Base-by-base conservation (phyloP, 1,140 invertebrate species). In the Nebria ingens region DNA sequence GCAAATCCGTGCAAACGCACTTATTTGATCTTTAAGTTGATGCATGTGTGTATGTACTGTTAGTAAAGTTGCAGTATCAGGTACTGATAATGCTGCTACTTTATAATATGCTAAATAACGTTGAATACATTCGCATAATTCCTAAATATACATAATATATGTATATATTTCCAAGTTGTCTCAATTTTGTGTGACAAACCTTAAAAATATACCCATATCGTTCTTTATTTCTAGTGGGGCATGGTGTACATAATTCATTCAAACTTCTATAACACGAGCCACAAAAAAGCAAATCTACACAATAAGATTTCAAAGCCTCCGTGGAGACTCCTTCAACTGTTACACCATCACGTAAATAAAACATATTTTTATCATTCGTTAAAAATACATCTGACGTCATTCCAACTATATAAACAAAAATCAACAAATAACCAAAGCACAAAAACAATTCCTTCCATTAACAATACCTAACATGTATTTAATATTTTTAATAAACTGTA, bases 41-140 rank as follows among this genome's bases (percentile, higher is more conserved):
- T 59, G 55, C 11, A 65, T 63, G 54, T 64, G 63, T 23, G 64
- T 56, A 40, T 62, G 58, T 15, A 68, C 59, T 23, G 55, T 56
- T 19, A 69, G 56, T 52, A 68, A 57, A 52, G 58, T 62, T 22
- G 56, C 60, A 6, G 51, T 55, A 54, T 67, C 58, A 6, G 63
- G 57, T 19, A 69, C 57, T 22, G 58, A 58, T 19, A 67, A 56
- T 21, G 64, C 56, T 1, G 66, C 66, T 19, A 63, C 60, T 9
- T 61, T 59, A 58, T 68, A 68, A 54, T 64, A 67, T 23, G 60
- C 55, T 15, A 71, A 59, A 56, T 65, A 71, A 34, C 64, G 59
- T 29, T 61, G 58, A 29, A 71, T 57, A 51, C 66, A 67, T 50
- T 66, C 60, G 52, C 65, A 68, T 11, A 70, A 60, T 53, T 67